Evolutionary conservation across 2,797 vertebrate species (phyloP), one percentile per base, ranked within the genome.

Genomic region (Fundulus diaphanus): DNA sequence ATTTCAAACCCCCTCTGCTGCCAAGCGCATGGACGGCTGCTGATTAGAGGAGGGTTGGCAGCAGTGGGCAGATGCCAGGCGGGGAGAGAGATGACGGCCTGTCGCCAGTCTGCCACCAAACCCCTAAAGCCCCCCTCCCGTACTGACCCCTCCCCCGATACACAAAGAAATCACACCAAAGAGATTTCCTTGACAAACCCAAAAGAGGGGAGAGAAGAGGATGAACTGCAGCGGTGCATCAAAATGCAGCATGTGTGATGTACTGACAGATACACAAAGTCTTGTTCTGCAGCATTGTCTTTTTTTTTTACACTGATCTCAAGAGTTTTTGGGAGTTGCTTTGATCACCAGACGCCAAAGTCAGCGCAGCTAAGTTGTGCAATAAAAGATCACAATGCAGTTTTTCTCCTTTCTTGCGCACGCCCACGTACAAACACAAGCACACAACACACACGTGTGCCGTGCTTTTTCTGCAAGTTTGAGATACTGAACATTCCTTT

Each of bases 21-120:
- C 95, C 95, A 96, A 95, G 90, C 94, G 78, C 94, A 95, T 96
- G 95, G 95, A 94, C 88, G 91, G 87, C 90, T 95, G 93, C 95
- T 95, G 95, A 96, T 96, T 96, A 96, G 94, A 92, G 85, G 90
- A 91, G 89, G 91, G 90, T 93, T 95, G 94, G 95, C 94, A 94
- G 88, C 92, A 89, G 90, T 88, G 91, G 91, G 92, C 89, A 91
- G 89, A 93, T 95, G 94, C 94, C 93, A 94, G 91, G 93, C 91
- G 78, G 85, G 80, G 82, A 91, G 87, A 90, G 83, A 89, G 85
- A 91, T 90, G 90, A 91, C 91, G 90, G 92, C 88, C 92, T 90
- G 93, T 92, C 92, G 88, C 90, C 90, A 92, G 91, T 88, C 87
- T 91, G 87, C 92, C 89, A 93, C 89, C 87, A 85, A 88, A 86